Percentiles rank a stretch among this genome's conserved stretches.
These are phyloP conservation scores for Scolopax rusticola DNA, from an alignment of 2,797 vertebrate genomes.

Conservation along the genomic window DNA sequence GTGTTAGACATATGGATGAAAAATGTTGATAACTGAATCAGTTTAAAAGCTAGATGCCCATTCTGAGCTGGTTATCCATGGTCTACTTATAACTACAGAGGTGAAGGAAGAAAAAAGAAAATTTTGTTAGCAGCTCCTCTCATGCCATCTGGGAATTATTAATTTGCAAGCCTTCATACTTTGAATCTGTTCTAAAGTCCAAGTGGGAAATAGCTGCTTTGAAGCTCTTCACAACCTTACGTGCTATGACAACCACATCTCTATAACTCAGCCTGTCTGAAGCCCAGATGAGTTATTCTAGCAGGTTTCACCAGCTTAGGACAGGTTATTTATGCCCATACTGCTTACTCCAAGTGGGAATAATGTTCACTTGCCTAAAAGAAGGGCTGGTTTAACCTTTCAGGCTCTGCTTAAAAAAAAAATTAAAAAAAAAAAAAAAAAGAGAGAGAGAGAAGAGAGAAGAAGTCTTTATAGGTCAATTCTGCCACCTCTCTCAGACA, in stretches of 20 bases:
- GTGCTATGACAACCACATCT: not conserved
- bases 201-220: constrained; percentile 53
- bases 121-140: constrained; percentile 7
- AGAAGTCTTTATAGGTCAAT: not conserved
- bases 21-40: not conserved
- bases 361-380: not conserved
- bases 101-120: not conserved
- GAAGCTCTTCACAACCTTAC: constrained; percentile 45
- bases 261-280: not conserved
- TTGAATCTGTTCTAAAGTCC: constrained; percentile 41
- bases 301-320: not conserved
- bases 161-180: constrained; percentile 62
- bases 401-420: not conserved
- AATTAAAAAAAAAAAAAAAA: not conserved
- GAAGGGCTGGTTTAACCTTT: not conserved
- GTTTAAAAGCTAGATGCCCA: not conserved
- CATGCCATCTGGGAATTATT: constrained; percentile 63
- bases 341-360: not conserved
- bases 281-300: not conserved
- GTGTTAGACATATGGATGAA: not conserved
- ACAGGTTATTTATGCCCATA: not conserved
- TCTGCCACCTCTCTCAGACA: not conserved
- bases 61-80: not conserved
- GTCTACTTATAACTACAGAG: not conserved
- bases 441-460: not conserved